Conservation (phyloP, 2,113 vertebrate species). For the Casuarius casuarius region DNA sequence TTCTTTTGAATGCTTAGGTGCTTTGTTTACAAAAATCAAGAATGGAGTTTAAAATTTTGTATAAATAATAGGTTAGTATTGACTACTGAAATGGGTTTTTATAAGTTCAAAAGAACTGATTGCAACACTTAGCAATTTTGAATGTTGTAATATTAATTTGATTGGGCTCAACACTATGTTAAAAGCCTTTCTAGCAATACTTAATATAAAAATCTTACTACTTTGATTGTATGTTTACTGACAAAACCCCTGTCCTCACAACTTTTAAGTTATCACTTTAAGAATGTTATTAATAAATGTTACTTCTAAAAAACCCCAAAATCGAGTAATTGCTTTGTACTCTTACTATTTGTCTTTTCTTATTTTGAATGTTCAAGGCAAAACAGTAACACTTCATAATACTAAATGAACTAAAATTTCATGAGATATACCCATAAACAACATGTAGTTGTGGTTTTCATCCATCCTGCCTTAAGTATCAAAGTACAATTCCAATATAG, state of each 20-base stretch:
- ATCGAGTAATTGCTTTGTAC: conserved; percentile 38
- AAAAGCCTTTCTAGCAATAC: conserved; percentile 37
- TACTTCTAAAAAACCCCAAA: background rate
- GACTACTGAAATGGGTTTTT: conserved; percentile 63
- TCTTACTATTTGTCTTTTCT: background rate
- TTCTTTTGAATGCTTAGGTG: conserved; percentile 45
- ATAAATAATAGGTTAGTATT: conserved; percentile 42
- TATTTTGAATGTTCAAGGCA: background rate
- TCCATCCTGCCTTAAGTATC: background rate
- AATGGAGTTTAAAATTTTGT: conserved; percentile 39
- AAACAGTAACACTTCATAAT: background rate
- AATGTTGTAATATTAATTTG: conserved; percentile 34
- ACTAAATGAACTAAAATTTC: background rate
- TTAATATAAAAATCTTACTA: conserved; percentile 44
- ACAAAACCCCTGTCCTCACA: conserved; percentile 31
- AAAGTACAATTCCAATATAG: background rate
- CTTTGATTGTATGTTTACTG: conserved; percentile 62
- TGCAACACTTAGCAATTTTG: conserved; percentile 31
- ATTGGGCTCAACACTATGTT: conserved; percentile 43
- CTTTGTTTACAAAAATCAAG: conserved; percentile 59
- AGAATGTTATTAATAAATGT: conserved; percentile 69
- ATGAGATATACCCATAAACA: background rate
- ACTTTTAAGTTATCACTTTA: conserved; percentile 59
- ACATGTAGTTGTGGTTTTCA: background rate
- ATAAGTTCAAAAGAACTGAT: conserved; percentile 20